Evolutionary conservation across 2,113 vertebrate species (phyloP), one percentile per base, ranked within the genome.

Genomic region (Gymnocephalus cernua): DNA sequence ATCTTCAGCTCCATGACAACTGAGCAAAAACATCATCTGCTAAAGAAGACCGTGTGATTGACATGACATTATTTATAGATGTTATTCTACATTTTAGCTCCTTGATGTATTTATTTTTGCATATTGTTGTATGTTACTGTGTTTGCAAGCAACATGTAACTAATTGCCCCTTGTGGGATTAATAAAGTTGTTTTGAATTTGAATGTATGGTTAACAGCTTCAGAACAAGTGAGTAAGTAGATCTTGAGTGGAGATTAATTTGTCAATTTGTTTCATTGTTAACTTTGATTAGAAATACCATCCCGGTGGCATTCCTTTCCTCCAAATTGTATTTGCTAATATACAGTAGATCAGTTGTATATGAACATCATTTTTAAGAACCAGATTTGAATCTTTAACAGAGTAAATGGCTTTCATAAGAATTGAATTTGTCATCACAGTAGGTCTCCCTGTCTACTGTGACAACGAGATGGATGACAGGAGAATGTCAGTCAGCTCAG

Each of bases 391-490:
- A 41, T 38, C 54, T 80, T 74, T 3, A 16, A 53, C 51, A 62
- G 41, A 79, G 57, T 27, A 65, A 77, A 87, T 77, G 35, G 54
- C 27, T 84, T 79, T 76, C 4, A 67, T 64, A 45, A 53, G 70
- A 83, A 32, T 38, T 62, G 3, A 63, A 84, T 80, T 80, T 62
- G 57, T 59, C 65, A 70, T 82, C 71, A 62, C 72, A 50, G 64
- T 25, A 27, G 32, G 27, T 29, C 51, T 70, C 21, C 18, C 58
- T 16, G 21, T 83, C 58, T 41, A n/a, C 48, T 62, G 29, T 74
- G 57, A 82, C 86, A 76, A 77, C 12, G 71, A 85, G 74, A 84
- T 47, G 7, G 74, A 80, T 86, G 82, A 78, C 38, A 76, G 51
- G 61, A 83, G 67, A 54, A 74, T 50, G 72, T 41, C 44, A 53